Base-by-base conservation (phyloP, 2,113 vertebrate species). In the Antigone vipio region DNA sequence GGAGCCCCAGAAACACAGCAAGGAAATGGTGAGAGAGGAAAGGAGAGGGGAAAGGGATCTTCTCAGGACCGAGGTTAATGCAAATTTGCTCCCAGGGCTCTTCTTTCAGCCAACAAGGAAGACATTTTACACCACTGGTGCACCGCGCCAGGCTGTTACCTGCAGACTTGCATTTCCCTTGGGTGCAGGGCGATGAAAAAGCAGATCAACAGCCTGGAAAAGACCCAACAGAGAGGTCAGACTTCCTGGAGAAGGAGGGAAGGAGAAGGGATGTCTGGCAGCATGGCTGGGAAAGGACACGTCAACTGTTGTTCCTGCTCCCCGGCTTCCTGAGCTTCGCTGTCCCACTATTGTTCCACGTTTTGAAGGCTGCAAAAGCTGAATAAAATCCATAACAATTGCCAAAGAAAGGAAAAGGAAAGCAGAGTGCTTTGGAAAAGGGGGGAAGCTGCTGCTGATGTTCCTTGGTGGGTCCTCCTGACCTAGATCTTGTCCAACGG, bases 161-260 rank as follows among this genome's bases (percentile, higher is more conserved):
- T 29, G 26, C 44, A 88, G 50, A 29, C 16, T 42, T 7, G 12
- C 15, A 0, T 52, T 76, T 69, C 53, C 42, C 55, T 60, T 38
- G 85, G 77, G n/a, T 53, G 34, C 79, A 47, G 30, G 29, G 15
- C 0, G 3, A 49, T 73, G 35, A 30, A 60, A 49, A 24, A 56
- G 53, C 53, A 38, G 66, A 66, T 17, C 62, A 79, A 58, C 53
- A 80, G 38, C 77, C 69, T 88, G 82, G 76, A 69, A 91, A 87
- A 62, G 3, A 72, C 6, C 19, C 71, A 64, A 11, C 5, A 14
- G 59, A 80, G 67, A 74, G 42, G 45, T 86, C 94, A 86, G 64
- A 44, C 55, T 91, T 96, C 93, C 77, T 91, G 92, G 49, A 82
- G 83, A 76, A 83, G 64, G 69, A 92, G 73, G 89, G 85, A 92